Percentiles rank a stretch among this genome's conserved stretches.
phyloP scores from a whole-genome alignment of 2,113 vertebrate genomes.

The Gambusia holbrooki region DNA sequence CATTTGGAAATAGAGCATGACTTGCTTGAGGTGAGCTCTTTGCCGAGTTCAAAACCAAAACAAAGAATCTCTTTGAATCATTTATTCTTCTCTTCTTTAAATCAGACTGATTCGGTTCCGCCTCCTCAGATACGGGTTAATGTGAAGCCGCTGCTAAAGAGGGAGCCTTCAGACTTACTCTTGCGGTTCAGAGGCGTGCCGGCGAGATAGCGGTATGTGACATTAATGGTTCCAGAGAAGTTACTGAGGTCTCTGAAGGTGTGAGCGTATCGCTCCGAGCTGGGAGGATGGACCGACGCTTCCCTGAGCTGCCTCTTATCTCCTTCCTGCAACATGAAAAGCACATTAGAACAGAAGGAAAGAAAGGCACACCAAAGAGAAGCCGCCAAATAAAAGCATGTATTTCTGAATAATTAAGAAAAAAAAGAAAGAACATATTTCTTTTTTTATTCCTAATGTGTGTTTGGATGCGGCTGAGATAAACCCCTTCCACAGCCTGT shows the following conservation, averaged over 20 bases:
- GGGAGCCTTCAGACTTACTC: constrained; percentile 81
- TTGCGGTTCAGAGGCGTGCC: constrained; percentile 92
- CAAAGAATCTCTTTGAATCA: background rate
- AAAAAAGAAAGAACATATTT: background rate
- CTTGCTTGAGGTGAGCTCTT: background rate
- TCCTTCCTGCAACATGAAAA: constrained; percentile 85
- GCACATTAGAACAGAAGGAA: constrained; percentile 27
- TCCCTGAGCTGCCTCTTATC: constrained; percentile 91
- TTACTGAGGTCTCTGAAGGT: constrained; percentile 94
- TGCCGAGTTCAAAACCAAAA: background rate
- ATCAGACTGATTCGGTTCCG: constrained; percentile 5
- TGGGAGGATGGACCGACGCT: constrained; percentile 87
- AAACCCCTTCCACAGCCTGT: constrained; percentile 19
- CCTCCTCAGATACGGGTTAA: background rate
- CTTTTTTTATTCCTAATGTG: background rate
- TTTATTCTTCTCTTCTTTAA: constrained; percentile 1
- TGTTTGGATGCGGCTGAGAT: constrained; percentile 25
- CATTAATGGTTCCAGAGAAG: constrained; percentile 94
- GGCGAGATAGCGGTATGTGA: constrained; percentile 95
- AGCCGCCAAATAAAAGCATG: background rate
- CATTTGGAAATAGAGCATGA: background rate
- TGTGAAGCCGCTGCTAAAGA: background rate
- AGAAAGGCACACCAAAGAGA: background rate
- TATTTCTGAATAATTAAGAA: background rate
- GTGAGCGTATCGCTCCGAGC: constrained; percentile 90